A percentile compares a stretch with the other conserved stretches of the same genome.
phyloP scores from a whole-genome alignment of 2,888 invertebrate genomes.

The Microplitis manilae region DNA sequence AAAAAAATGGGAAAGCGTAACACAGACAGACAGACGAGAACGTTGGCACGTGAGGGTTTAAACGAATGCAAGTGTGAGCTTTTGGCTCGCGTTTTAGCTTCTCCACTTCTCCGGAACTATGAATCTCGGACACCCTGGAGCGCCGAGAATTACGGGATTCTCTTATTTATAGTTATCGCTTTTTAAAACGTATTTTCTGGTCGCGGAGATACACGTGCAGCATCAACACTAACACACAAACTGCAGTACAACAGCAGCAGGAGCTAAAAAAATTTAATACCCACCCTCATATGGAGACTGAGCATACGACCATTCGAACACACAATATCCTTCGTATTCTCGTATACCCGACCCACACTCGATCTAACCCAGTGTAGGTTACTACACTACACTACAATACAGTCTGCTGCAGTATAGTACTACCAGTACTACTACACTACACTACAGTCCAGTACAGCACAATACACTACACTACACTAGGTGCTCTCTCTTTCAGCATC shows the following conservation, averaged over 20 bases:
- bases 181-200: slow-evolving; percentile 58
- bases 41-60: slow-evolving; percentile 26
- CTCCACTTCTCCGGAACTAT: slow-evolving; percentile 44
- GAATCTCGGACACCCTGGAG: slow-evolving; percentile 53
- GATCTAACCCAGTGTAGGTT: background rate
- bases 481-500: background rate
- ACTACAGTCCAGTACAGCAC: background rate
- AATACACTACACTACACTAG: background rate
- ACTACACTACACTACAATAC: background rate
- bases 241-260: slow-evolving; percentile 19
- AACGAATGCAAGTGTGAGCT: slow-evolving; percentile 20
- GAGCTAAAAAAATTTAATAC: slow-evolving; percentile 52
- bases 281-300: slow-evolving; percentile 37
- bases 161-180: slow-evolving; percentile 60
- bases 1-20: slow-evolving; percentile 19
- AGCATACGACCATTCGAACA: slow-evolving; percentile 19
- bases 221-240: slow-evolving; percentile 18
- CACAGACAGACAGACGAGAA: slow-evolving; percentile 4
- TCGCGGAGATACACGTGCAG: slow-evolving; percentile 47
- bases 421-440: background rate
- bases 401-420: too few species aligned
- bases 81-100: slow-evolving; percentile 19
- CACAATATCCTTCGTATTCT: slow-evolving; percentile 18
- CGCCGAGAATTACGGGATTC: slow-evolving; percentile 53
- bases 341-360: background rate